These are phyloP conservation scores for Diplodus puntazzo DNA, from an alignment of 2,797 vertebrate species.

Conservation along the genomic window DNA sequence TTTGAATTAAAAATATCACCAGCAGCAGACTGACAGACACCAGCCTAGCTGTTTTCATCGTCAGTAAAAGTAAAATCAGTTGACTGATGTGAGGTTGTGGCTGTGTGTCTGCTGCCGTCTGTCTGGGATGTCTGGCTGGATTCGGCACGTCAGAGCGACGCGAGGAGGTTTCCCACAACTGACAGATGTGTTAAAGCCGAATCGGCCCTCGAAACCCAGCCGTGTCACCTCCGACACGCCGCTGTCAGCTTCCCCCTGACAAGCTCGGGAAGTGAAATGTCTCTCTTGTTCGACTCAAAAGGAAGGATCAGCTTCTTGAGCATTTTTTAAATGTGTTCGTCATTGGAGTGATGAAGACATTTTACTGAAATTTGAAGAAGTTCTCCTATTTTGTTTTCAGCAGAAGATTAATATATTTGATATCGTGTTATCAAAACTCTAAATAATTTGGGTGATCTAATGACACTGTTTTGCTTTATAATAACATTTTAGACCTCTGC, in stretches of 20 bases:
- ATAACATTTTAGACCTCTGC: constrained; percentile 33
- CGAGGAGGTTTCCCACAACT: constrained; percentile 73
- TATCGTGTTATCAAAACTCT: constrained; percentile 48
- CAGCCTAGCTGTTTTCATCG: constrained; percentile 60
- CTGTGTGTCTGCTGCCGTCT: constrained; percentile 72
- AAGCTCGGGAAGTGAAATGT: constrained; percentile 63
- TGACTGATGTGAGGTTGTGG: constrained; percentile 78
- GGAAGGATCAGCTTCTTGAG: constrained; percentile 45
- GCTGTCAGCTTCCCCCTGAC: constrained; percentile 75
- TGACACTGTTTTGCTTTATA: constrained; percentile 30
- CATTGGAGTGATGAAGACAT: constrained; percentile 48
- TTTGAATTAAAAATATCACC: constrained; percentile 75
- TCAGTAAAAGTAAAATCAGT: constrained; percentile 43
- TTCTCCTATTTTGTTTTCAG: constrained; percentile 40
- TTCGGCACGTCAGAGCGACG: constrained; percentile 64
- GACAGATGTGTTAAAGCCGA: constrained; percentile 78
- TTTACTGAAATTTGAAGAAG: constrained; percentile 23
- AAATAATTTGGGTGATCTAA: constrained; percentile 53
- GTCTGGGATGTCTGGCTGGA: constrained; percentile 78
- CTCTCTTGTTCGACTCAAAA: constrained; percentile 60
- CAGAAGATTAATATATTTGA: constrained; percentile 40
- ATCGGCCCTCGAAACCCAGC: constrained; percentile 66
- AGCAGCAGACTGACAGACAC: constrained; percentile 66
- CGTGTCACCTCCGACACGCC: constrained; percentile 75
- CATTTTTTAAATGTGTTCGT: constrained; percentile 50